Percentiles rank a stretch among this genome's conserved stretches.
Conservation (phyloP, 1,140 invertebrate genomes). For the Heliconius congener region DNA sequence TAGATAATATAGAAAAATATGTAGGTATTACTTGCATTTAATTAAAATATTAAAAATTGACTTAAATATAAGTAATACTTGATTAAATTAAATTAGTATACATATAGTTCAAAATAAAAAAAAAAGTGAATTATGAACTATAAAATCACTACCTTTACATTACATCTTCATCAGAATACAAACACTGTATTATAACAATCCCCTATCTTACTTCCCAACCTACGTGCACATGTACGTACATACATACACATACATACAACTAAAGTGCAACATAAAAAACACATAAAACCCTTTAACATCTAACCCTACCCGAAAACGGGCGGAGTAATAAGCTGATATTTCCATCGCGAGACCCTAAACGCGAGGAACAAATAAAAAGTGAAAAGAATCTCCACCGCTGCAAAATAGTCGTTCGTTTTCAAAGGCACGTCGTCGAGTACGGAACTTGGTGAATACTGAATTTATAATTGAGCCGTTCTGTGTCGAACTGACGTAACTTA, state of each 20-base stretch:
- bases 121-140: too few species aligned
- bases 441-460: conserved; percentile 49
- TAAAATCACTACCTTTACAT: too few species aligned
- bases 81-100: too few species aligned
- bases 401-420: conserved; percentile 49
- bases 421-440: conserved; percentile 43
- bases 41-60: too few species aligned
- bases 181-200: background rate
- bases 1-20: too few species aligned
- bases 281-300: conserved; percentile 11
- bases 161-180: background rate
- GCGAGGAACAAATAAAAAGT: conserved; percentile 50
- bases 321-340: conserved; percentile 34
- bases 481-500: background rate
- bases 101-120: too few species aligned
- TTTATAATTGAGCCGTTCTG: conserved; percentile 52
- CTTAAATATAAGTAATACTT: too few species aligned
- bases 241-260: background rate
- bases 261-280: background rate
- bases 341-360: conserved; percentile 43
- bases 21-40: too few species aligned
- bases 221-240: background rate
- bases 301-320: conserved; percentile 22
- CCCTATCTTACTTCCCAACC: background rate
- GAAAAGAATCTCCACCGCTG: conserved; percentile 48